phyloP scores from a whole-genome alignment of 2,113 vertebrate genomes.

The Microtus richardsoni region DNA sequence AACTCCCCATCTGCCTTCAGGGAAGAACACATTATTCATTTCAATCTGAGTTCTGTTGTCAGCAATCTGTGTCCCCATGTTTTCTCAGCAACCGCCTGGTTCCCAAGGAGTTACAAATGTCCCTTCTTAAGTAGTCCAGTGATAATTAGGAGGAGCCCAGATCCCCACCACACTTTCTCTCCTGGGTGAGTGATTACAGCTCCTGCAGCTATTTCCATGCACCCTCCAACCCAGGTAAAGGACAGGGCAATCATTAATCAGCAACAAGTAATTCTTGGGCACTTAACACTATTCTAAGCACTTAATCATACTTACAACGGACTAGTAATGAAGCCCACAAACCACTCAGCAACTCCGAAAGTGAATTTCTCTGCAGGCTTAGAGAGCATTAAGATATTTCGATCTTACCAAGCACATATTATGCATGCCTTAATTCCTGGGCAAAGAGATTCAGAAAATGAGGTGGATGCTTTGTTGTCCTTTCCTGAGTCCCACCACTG shows the following conservation, averaged over 20 bases:
- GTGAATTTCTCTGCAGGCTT: constrained; percentile 72
- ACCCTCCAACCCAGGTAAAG: constrained; percentile 66
- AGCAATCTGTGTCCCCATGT: constrained; percentile 33
- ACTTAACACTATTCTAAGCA: constrained; percentile 67
- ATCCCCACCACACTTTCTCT: not conserved
- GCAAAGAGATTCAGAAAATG: constrained; percentile 85
- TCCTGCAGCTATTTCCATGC: constrained; percentile 43
- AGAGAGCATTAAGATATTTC: constrained; percentile 63
- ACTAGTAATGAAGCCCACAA: constrained; percentile 72
- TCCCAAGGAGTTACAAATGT: constrained; percentile 41
- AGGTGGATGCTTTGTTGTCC: constrained; percentile 73
- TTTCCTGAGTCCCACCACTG: constrained; percentile 70
- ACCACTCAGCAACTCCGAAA: constrained; percentile 61
- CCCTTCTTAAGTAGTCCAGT: constrained; percentile 43
- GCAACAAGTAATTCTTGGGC: constrained; percentile 62
- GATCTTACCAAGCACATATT: constrained; percentile 80
- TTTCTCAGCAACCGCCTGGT: constrained; percentile 16
- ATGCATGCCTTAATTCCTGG: constrained; percentile 79
- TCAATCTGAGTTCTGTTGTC: constrained; percentile 38
- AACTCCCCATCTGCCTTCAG: constrained; percentile 73
- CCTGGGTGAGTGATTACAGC: constrained; percentile 51
- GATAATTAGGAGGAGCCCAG: not conserved
- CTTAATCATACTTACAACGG: constrained; percentile 73
- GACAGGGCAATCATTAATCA: constrained; percentile 45
- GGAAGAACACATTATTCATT: constrained; percentile 65